A percentile compares a stretch with the other conserved stretches of the same genome.
Evolutionary conservation across 2,888 invertebrate genomes (phyloP).

Genomic region (Sphaerophoria taeniata): DNA sequence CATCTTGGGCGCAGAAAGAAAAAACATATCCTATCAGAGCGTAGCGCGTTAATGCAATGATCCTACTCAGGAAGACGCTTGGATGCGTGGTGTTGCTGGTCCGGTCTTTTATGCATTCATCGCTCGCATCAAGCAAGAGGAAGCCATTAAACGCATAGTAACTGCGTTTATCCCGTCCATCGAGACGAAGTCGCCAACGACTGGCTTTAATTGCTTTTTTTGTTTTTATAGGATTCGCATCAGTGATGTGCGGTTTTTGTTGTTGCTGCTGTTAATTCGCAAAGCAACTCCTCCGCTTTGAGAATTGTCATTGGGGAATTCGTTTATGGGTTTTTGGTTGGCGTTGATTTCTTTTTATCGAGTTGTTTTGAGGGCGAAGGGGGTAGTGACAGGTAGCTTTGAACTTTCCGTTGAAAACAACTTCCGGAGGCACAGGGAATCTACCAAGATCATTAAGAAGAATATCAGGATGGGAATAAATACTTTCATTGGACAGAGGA

Average conservation of each 20-base stretch:
- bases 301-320: slow-evolving; percentile 37
- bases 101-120: slow-evolving; percentile 60
- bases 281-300: slow-evolving; percentile 67
- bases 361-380: too few relatives aligned
- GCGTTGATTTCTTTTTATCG: too few relatives aligned
- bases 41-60: slow-evolving; percentile 68
- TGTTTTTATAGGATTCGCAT: slow-evolving; percentile 66
- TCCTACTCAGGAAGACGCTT: slow-evolving; percentile 36
- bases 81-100: slow-evolving; percentile 1
- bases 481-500: too few relatives aligned
- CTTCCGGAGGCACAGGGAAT: too few relatives aligned
- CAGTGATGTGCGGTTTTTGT: slow-evolving; percentile 5
- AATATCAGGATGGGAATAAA: too few relatives aligned
- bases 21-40: slow-evolving; percentile 57
- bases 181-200: slow-evolving; percentile 63
- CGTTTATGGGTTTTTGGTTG: slow-evolving; percentile 19
- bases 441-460: too few relatives aligned
- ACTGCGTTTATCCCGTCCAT: slow-evolving; percentile 68
- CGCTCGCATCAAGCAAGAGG: slow-evolving; percentile 50
- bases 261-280: slow-evolving; percentile 15
- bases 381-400: too few relatives aligned
- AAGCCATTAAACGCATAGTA: slow-evolving; percentile 70
- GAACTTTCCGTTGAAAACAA: too few relatives aligned
- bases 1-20: slow-evolving; percentile 16
- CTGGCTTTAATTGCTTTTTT: slow-evolving; percentile 81